Evolutionary conservation across 2,888 invertebrate species (phyloP), one percentile per base, ranked within the genome.

Genomic region (Coleophora deauratella): DNA sequence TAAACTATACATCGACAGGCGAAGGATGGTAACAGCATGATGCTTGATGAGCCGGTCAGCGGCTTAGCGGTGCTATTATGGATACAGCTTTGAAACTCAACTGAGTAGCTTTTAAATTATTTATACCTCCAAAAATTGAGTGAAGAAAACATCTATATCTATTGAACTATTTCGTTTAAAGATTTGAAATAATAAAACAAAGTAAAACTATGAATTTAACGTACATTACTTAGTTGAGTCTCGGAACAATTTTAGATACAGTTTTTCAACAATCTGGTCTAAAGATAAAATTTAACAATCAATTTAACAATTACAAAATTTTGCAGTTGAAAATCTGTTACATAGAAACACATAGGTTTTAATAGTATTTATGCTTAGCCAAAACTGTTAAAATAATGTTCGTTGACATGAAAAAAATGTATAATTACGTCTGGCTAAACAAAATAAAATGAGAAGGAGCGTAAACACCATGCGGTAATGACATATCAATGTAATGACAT

Each of bases 241-340:
- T 21, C 21, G 6, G 6, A 21, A 21, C 6, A 21, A 4, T 21
- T 21, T 21, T 21, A 4, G 21, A 41, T 48, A 51, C 52, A 49
- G 51, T 46, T 41, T 45, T 50, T 47, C 41, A 51, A 50, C 37
- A 44, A 33, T 28, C 33, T 33, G 14, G n/a, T 2, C 11, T 4
- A 31, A 38, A 21, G 21, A 21, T 21, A 4, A 21, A 21, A 4
- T 14, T 28, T 30, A 14, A 32, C 21, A 4, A 8, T 15, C 33
- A 32, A 36, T 12, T 35, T 33, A 14, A 13, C 35, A 15, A 9
- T 33, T 13, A 35, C 13, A 33, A 14, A 27, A 9, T 11, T 27
- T 27, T 35, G 32, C 33, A 44, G 41, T 47, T 49, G 44, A 49
- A 54, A 51, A 51, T 47, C 49, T 54, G 54, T 47, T 27, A 27